Evolutionary conservation across 2,888 invertebrate species (phyloP).

Genomic region (Mellilla xanthometata): DNA sequence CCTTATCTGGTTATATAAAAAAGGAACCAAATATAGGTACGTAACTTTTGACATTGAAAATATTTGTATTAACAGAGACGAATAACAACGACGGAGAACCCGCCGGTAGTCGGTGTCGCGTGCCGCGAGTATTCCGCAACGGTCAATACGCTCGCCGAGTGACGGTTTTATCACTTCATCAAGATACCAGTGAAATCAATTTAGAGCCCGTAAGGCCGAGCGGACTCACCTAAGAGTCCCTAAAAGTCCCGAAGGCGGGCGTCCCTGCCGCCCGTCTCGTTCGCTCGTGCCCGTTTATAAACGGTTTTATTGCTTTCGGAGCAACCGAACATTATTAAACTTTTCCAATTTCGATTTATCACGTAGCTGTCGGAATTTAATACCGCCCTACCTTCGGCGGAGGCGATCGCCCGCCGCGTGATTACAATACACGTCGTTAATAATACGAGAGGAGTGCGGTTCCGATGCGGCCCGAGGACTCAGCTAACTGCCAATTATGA

Average conservation of each 20-base stretch:
- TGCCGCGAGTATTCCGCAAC: conserved; percentile 31
- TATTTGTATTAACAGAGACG: too few species aligned
- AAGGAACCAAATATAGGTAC: too few species aligned
- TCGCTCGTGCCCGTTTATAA: conserved; percentile 82
- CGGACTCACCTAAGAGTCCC: conserved; percentile 77
- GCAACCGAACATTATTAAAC: conserved; percentile 84
- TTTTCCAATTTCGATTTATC: conserved; percentile 84
- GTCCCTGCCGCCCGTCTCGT: conserved; percentile 78
- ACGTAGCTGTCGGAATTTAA: conserved; percentile 84
- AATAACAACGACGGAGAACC: too few species aligned
- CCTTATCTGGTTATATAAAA: not conserved
- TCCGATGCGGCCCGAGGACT: conserved; percentile 37
- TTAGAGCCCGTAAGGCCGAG: conserved; percentile 65
- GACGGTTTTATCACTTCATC: conserved; percentile 71
- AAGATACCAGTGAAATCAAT: conserved; percentile 75
- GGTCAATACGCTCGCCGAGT: conserved; percentile 42
- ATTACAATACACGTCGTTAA: conserved; percentile 83
- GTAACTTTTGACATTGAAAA: too few species aligned
- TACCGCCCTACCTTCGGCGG: conserved; percentile 82
- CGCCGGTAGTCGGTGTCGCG: conserved; percentile 5
- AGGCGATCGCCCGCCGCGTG: conserved; percentile 82
- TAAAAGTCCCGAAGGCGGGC: conserved; percentile 78
- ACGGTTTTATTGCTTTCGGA: conserved; percentile 84
- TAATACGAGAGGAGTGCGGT: conserved; percentile 70
- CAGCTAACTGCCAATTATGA: conserved; percentile 52